Conservation (phyloP, 23 tunicate species). For the Diplosoma virens region DNA sequence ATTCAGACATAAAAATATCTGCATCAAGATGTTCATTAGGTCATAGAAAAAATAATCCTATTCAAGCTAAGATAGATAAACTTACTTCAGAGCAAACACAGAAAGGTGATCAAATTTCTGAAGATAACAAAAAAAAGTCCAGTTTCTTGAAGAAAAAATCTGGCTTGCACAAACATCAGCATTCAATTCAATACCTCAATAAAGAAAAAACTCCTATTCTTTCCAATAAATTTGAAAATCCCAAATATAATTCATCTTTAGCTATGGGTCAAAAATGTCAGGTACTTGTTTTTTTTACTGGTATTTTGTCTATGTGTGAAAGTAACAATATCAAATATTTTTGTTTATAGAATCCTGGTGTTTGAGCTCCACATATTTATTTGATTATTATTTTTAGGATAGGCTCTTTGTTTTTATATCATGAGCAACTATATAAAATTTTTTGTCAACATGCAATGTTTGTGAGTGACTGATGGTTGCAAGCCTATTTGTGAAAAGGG, state of each 20-base stretch:
- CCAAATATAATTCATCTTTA: constrained; percentile 56
- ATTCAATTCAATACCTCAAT: constrained; percentile 31
- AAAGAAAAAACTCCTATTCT: neutral
- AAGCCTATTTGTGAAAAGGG: too few species aligned
- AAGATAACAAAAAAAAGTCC: neutral
- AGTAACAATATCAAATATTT: too few species aligned
- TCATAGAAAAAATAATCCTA: constrained; percentile 42
- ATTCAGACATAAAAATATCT: constrained; percentile 1
- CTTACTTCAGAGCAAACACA: constrained; percentile 23
- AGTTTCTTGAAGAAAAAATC: constrained; percentile 63
- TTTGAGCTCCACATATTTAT: too few species aligned
- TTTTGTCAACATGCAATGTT: too few species aligned
- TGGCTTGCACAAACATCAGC: constrained; percentile 58
- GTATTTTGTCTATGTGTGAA: too few species aligned
- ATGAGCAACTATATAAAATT: too few species aligned
- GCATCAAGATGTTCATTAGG: neutral
- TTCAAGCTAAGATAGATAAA: constrained; percentile 47
- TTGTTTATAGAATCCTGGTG: too few species aligned
- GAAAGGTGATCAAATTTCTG: neutral
- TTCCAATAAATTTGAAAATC: constrained; percentile 31
- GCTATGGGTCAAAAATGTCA: constrained; percentile 62
- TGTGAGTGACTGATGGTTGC: too few species aligned
- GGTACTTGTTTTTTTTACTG: too few species aligned
- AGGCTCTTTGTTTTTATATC: too few species aligned
- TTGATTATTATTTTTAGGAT: too few species aligned